Evolutionary conservation across 30 jellyfish, hydroid and myxozoan genomes (phyloP).

Genomic region (Turritopsis rubra): DNA sequence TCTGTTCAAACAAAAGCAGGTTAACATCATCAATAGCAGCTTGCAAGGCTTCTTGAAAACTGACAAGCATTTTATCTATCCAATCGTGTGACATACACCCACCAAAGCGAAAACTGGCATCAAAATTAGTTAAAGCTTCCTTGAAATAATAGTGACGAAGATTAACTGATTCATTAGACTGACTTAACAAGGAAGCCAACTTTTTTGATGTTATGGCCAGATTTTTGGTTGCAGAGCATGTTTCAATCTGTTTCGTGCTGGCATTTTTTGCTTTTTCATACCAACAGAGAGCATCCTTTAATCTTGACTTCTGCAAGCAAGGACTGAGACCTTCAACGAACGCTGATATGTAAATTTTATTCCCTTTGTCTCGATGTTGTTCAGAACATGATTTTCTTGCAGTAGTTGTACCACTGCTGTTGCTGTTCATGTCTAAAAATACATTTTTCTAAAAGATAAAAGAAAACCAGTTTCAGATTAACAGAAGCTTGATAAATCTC

Average conservation of each 20-base stretch:
- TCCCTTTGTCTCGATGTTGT: constrained; percentile 43
- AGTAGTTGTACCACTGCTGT: neutral
- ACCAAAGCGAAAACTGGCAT: constrained; percentile 16
- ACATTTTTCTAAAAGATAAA: neutral
- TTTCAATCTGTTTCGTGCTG: constrained; percentile 19
- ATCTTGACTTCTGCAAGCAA: constrained; percentile 23
- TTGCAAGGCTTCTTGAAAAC: constrained; percentile 12
- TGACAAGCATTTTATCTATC: constrained; percentile 10
- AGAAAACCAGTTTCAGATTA: neutral
- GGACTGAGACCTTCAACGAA: constrained; percentile 28
- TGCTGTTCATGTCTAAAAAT: neutral
- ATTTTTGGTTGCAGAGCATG: constrained; percentile 18
- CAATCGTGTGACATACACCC: constrained; percentile 1
- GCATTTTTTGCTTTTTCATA: constrained; percentile 28
- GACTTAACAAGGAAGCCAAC: constrained; percentile 7
- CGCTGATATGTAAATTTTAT: constrained; percentile 16
- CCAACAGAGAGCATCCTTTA: constrained; percentile 32
- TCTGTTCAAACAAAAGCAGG: constrained; percentile 12
- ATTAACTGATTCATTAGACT: constrained; percentile 11
- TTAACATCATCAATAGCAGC: constrained; percentile 15
- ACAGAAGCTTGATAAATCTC: too few species aligned
- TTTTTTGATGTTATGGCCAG: constrained; percentile 1
- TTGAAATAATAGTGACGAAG: constrained; percentile 27
- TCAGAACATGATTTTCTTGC: constrained; percentile 29
- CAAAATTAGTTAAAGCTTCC: constrained; percentile 26